Percentiles rank a stretch among this genome's conserved stretches.
phyloP scores from a whole-genome alignment of 2,888 invertebrate genomes.

The Anticlea derivata region DNA sequence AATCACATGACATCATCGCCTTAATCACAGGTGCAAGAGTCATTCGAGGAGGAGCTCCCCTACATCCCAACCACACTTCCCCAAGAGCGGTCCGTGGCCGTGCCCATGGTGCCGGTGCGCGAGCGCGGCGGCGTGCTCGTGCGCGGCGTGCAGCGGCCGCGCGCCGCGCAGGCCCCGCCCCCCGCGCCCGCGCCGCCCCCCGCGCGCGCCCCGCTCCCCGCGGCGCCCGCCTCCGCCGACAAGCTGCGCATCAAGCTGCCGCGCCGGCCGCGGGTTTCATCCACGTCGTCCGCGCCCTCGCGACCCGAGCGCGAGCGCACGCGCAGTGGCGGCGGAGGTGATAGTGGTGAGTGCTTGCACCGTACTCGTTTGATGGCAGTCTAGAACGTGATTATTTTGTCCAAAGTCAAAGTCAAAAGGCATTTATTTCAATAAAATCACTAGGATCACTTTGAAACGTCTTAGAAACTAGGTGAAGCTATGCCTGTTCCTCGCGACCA shows the following conservation, averaged over 20 bases:
- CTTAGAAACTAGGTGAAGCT: no score
- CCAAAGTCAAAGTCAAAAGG: no score
- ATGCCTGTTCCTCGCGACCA: no score
- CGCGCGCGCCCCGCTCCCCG: constrained; percentile 37
- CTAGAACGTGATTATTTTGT: no score
- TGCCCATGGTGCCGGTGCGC: constrained; percentile 90
- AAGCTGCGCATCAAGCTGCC: constrained; percentile 63
- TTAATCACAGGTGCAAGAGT: constrained; percentile 84
- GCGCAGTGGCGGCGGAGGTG: constrained; percentile 56
- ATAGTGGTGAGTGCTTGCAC: constrained; percentile 44
- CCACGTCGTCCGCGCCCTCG: constrained; percentile 32
- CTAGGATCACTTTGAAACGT: no score
- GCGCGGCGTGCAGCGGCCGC: constrained; percentile 81
- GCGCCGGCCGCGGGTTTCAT: constrained; percentile 58
- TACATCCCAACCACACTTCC: constrained; percentile 96
- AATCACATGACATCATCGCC: no score
- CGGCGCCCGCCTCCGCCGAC: constrained; percentile 58
- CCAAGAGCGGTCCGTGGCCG: constrained; percentile 90
- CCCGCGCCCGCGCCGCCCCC: constrained; percentile 48
- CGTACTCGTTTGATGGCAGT: no score
- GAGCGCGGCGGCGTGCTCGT: constrained; percentile 66
- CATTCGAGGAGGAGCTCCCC: constrained; percentile 93
- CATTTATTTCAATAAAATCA: no score
- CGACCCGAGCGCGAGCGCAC: constrained; percentile 41
- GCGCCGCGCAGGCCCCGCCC: constrained; percentile 74